A percentile compares a stretch with the other conserved stretches of the same genome.
Conservation (phyloP, 2,113 vertebrate genomes). For the Cavia porcellus region DNA sequence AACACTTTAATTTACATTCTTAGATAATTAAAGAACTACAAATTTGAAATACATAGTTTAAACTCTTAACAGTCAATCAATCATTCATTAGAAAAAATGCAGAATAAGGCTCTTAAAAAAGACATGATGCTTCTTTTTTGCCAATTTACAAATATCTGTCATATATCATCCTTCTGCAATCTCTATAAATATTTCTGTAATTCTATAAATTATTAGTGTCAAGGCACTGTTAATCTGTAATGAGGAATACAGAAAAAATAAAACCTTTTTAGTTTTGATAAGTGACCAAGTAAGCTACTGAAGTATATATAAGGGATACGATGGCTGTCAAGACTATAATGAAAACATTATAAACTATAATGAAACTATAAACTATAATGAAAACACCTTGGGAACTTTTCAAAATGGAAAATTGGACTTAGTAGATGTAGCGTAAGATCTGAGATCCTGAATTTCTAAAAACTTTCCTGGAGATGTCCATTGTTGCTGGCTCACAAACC, state of each 20-base stretch:
- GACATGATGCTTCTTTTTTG: neutral
- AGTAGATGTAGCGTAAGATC: neutral
- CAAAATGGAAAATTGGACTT: neutral
- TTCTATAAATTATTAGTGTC: conserved; percentile 28
- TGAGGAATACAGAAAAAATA: neutral
- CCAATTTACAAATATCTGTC: neutral
- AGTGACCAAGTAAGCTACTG: neutral
- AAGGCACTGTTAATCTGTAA: neutral
- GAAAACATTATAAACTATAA: neutral
- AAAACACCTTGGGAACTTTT: neutral
- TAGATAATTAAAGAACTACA: conserved; percentile 22
- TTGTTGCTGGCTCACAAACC: neutral
- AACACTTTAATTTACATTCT: neutral
- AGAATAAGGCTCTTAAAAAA: neutral
- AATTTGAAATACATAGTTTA: conserved; percentile 7
- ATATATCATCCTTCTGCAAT: neutral
- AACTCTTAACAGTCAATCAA: neutral
- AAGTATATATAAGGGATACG: neutral
- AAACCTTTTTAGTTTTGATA: neutral
- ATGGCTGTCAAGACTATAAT: neutral
- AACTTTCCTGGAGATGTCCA: neutral
- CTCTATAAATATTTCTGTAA: conserved; percentile 25
- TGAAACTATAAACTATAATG: neutral
- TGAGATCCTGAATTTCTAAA: neutral
- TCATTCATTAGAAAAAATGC: conserved; percentile 22